Conservation (phyloP, 2,888 invertebrate species). For the Plutella xylostella region DNA sequence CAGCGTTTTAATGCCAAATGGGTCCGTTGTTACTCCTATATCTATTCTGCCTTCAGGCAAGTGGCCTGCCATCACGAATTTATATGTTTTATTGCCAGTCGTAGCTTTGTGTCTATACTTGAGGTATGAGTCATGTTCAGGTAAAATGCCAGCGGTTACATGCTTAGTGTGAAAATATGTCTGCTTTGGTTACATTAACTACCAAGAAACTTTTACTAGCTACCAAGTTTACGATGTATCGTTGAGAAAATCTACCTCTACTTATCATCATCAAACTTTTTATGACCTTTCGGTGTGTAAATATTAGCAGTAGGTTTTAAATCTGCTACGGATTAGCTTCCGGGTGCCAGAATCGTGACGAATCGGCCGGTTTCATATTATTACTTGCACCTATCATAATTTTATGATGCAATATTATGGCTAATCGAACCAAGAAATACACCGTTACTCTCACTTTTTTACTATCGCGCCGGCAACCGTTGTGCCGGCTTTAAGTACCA, state of each 20-base stretch:
- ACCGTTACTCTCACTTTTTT: conserved; percentile 7
- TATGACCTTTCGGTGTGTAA: conserved; percentile 1
- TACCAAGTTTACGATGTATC: too few species aligned
- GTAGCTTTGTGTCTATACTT: not conserved
- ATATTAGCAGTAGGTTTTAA: not conserved
- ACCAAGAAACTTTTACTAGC: too few species aligned
- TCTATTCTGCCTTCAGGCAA: not conserved
- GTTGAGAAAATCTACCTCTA: conserved; percentile 1
- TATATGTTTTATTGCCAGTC: not conserved
- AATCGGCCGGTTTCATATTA: conserved; percentile 1
- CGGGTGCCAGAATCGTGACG: conserved; percentile 13
- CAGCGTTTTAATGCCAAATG: too few species aligned
- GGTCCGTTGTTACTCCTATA: too few species aligned
- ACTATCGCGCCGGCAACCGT: not conserved
- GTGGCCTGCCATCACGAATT: not conserved
- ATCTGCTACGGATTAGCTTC: conserved; percentile 19
- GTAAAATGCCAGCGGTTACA: too few species aligned
- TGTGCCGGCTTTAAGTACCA: not conserved
- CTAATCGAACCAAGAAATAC: not conserved
- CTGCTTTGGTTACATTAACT: too few species aligned
- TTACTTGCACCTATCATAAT: conserved; percentile 3
- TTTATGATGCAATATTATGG: conserved; percentile 8
- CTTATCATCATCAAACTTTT: not conserved
- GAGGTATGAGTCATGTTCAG: not conserved
- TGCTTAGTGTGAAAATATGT: too few species aligned